Percentiles rank a stretch among this genome's conserved stretches.
These are phyloP conservation scores for Pediacus dermestoides DNA, from an alignment of 2,888 invertebrate species.

Conservation along the genomic window DNA sequence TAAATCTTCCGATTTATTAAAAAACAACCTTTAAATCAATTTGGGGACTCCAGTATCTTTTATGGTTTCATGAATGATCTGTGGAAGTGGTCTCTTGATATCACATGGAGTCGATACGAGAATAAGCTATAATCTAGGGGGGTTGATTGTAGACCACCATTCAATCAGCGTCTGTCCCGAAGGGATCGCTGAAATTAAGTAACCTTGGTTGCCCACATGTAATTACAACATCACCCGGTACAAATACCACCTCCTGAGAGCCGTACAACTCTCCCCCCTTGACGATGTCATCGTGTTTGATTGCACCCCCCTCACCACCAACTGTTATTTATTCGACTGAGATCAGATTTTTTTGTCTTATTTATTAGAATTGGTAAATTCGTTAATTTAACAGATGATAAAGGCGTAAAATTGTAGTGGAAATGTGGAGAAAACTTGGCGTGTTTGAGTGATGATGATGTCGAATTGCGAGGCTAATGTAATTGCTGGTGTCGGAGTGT, in stretches of 20 bases:
- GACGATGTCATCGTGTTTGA: constrained; percentile 27
- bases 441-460: constrained; percentile 37
- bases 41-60: too few relatives aligned
- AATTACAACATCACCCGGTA: constrained; percentile 41
- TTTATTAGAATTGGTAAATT: too few relatives aligned
- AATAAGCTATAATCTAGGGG: constrained; percentile 26
- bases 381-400: neutral
- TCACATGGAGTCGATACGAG: constrained; percentile 19
- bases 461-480: constrained; percentile 37
- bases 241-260: constrained; percentile 36
- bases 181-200: constrained; percentile 45
- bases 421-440: constrained; percentile 32
- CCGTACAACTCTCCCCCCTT: constrained; percentile 15
- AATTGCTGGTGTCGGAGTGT: constrained; percentile 37
- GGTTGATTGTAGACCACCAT: constrained; percentile 30
- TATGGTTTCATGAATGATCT: too few relatives aligned
- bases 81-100: constrained; percentile 15
- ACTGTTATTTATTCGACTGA: constrained; percentile 30
- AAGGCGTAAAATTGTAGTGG: constrained; percentile 26
- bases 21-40: too few relatives aligned
- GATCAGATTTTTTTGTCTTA: too few relatives aligned
- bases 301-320: constrained; percentile 32
- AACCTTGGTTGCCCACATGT: constrained; percentile 45
- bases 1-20: too few relatives aligned
- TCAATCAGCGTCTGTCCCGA: constrained; percentile 45